Base-by-base conservation (phyloP, 2,888 invertebrate species). In the Nymphalis urticae region DNA sequence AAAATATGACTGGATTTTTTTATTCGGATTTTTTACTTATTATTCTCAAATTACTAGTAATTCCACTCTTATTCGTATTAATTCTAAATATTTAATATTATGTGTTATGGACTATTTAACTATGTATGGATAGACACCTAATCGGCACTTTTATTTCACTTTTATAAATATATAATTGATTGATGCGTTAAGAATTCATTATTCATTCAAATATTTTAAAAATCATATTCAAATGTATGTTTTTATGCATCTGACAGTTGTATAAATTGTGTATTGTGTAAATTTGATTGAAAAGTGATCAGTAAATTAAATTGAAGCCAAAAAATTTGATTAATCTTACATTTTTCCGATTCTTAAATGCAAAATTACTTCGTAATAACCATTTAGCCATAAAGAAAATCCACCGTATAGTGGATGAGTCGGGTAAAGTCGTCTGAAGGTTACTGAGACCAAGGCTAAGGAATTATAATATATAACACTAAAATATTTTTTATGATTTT, bases 391-490 rank as follows among this genome's bases (percentile, higher is more conserved):
- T 56, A 56, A 56, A 32, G 42, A 42, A 32, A 32, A 21, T 64
- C 16, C 36, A 48, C n/a, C 32, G 27, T 36, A 58, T 13, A 48
- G n/a, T 59, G 48, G 36, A 58, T 48, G 56, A 32, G 48, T 47
- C 48, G 56, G 8, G 10, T 51, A 32, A 58, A 58, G 36, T 48
- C 59, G 59, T 59, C 59, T 60, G 60, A 60, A 60, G 60, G 60
- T 60, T 47, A 48, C 19, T 24, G 8, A 48, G 3, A 24, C 48
- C 9, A 60, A 47, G 60, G 47, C 32, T 17, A 27, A 4, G 27
- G 16, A 32, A 32, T 13, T 10, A 54, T 27, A 17, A 19, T 51
- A 51, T 19, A 21, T 51, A 51, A 51, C n/a, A 51, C 21, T 51
- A 54, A 60, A 21, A 21, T 48, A 42, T 59, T 36, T n/a, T 60